These are phyloP conservation scores for Diaphora mendica DNA, from an alignment of 2,888 invertebrate genomes.

Conservation along the genomic window DNA sequence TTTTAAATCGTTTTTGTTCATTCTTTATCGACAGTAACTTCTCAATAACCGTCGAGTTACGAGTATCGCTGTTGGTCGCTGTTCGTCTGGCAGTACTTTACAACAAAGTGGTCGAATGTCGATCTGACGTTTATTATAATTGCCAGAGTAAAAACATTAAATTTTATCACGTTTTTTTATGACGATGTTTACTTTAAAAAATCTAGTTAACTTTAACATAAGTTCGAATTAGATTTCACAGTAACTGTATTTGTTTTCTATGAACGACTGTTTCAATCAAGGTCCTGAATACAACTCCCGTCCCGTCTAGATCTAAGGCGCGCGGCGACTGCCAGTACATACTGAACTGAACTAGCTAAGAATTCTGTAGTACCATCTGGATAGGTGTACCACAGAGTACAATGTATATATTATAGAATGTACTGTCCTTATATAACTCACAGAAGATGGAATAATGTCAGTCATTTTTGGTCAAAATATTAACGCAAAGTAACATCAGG, in stretches of 20 bases:
- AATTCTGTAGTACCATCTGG: background rate
- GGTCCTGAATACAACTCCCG: constrained; percentile 64
- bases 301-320: constrained; percentile 24
- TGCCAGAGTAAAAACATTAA: constrained; percentile 47
- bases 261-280: constrained; percentile 61
- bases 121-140: constrained; percentile 49
- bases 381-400: no score
- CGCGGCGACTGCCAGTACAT: constrained; percentile 6
- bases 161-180: background rate
- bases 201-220: background rate
- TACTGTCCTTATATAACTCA: no score
- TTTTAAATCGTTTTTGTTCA: constrained; percentile 7
- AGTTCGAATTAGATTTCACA: background rate
- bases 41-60: background rate
- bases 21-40: constrained; percentile 18
- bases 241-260: constrained; percentile 14
- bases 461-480: no score
- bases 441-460: background rate
- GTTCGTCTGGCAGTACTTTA: background rate
- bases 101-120: constrained; percentile 34
- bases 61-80: background rate
- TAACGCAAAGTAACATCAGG: background rate
- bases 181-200: background rate
- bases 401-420: no score
- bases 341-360: background rate